Conservation (phyloP, 2,113 vertebrate species). For the Apistogramma diplotaenia region DNA sequence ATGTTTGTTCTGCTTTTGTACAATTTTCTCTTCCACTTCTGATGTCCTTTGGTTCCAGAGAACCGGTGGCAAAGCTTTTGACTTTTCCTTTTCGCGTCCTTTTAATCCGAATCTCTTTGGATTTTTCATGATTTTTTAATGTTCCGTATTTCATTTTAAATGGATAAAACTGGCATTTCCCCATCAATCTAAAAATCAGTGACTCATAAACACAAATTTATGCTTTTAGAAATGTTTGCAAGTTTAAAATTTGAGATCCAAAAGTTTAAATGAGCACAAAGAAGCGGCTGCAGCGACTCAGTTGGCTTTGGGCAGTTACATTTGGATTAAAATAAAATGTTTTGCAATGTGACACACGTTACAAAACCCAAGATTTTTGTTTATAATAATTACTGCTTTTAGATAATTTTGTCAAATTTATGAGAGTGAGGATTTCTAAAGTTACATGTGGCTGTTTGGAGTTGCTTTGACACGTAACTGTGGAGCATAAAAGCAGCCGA, state of each 20-base stretch:
- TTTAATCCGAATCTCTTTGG: neutral
- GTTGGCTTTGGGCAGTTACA: neutral
- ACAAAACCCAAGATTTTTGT: neutral
- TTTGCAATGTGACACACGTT: neutral
- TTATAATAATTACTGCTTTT: neutral
- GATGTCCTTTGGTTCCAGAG: constrained; percentile 5
- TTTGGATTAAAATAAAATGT: neutral
- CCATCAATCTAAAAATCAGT: neutral
- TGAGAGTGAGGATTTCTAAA: neutral
- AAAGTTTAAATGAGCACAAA: neutral
- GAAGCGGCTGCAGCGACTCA: neutral
- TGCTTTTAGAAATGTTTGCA: neutral
- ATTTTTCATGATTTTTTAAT: accelerated
- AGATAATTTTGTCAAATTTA: neutral
- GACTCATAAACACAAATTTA: neutral
- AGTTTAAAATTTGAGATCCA: neutral
- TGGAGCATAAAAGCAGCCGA: neutral
- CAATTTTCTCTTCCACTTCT: neutral
- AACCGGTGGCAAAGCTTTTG: neutral
- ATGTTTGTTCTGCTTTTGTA: neutral
- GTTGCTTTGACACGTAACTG: neutral
- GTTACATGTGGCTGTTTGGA: too few relatives aligned
- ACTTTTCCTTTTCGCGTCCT: neutral
- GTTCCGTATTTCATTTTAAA: neutral
- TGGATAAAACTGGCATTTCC: neutral